phyloP scores from a whole-genome alignment of 2,797 vertebrate species.

The Amniataba percoides region DNA sequence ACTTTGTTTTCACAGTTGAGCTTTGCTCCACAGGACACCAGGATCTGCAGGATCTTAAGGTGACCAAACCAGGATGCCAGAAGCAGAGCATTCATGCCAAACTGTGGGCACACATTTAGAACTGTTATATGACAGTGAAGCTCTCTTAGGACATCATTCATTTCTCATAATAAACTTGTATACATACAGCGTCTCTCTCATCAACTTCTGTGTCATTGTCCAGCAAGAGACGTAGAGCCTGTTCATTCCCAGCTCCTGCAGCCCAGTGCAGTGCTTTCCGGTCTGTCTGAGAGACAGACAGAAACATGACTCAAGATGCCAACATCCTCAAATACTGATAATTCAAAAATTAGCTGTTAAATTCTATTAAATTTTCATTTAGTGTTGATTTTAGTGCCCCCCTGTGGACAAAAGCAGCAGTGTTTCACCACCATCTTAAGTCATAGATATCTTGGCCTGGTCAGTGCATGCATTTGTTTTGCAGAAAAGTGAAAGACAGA shows the following conservation, averaged over 20 bases:
- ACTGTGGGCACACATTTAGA: constrained; percentile 78
- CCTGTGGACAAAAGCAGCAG: too few relatives aligned
- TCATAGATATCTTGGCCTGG: too few relatives aligned
- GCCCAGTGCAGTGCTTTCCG: constrained; percentile 94
- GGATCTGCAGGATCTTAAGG: constrained; percentile 88
- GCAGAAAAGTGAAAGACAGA: too few relatives aligned
- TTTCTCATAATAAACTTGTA: constrained; percentile 27
- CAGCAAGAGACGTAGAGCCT: constrained; percentile 90
- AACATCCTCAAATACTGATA: neutral
- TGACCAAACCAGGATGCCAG: constrained; percentile 95
- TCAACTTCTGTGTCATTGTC: constrained; percentile 86
- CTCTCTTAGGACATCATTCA: neutral
- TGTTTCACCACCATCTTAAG: too few relatives aligned
- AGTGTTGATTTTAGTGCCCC: too few relatives aligned
- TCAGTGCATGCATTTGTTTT: too few relatives aligned
- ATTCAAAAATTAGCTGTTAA: neutral
- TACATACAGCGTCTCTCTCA: constrained; percentile 87
- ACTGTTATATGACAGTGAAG: neutral
- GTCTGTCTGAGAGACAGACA: constrained; percentile 79
- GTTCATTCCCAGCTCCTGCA: constrained; percentile 86
- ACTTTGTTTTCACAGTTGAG: constrained; percentile 90
- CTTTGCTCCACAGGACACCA: constrained; percentile 91
- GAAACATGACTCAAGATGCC: neutral
- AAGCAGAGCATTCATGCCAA: constrained; percentile 93
- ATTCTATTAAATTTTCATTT: too few relatives aligned